These are phyloP conservation scores for Lytechinus pictus DNA, from an alignment of 35 echinoderm and acorn worm species.

Conservation along the genomic window DNA sequence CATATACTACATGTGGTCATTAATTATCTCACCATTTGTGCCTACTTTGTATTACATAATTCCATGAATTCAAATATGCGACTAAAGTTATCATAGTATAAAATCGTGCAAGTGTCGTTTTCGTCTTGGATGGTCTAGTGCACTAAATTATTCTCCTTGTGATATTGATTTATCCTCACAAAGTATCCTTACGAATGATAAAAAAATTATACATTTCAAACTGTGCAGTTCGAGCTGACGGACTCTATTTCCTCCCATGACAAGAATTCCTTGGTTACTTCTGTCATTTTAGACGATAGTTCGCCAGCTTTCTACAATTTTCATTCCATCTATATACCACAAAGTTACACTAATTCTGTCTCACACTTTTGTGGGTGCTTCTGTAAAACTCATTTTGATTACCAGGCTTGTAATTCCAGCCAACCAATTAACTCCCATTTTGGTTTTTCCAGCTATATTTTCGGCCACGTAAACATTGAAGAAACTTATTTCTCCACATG, in stretches of 20 bases:
- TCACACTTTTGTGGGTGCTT: neutral
- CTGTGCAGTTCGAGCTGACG: neutral
- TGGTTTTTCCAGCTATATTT: neutral
- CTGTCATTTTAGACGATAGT: constrained; percentile 11
- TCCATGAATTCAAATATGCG: no score
- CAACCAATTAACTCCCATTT: neutral
- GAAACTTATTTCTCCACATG: neutral
- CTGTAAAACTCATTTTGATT: neutral
- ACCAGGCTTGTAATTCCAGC: neutral
- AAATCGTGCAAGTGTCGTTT: no score
- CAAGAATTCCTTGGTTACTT: neutral
- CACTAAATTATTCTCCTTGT: no score
- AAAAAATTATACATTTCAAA: no score
- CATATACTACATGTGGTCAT: no score
- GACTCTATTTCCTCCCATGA: neutral
- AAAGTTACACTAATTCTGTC: neutral
- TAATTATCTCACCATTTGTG: no score
- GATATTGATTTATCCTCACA: no score
- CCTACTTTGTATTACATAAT: no score
- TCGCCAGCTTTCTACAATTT: neutral
- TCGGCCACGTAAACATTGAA: neutral
- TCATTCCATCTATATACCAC: neutral
- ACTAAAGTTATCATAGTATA: no score
- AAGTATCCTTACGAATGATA: no score
- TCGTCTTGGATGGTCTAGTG: no score